Conservation (phyloP, 2,888 invertebrate genomes). For the Druceiella hillmani region DNA sequence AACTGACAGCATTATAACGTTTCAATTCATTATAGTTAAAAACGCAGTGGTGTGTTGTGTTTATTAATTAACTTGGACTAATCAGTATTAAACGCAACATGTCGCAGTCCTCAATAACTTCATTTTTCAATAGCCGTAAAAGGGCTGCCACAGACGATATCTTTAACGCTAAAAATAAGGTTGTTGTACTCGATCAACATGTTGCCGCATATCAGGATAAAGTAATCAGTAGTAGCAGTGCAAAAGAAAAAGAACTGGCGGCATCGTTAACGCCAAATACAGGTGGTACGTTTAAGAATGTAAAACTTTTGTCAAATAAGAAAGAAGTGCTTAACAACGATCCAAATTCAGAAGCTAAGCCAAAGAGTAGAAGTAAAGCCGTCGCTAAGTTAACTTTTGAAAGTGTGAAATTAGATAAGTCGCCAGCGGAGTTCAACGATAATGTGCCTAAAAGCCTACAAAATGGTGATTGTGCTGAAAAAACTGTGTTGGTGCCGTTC, state of each 20-base stretch:
- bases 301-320: conserved; percentile 15
- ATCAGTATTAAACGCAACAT: no score
- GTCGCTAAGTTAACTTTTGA: conserved; percentile 19
- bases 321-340: conserved; percentile 20
- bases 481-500: conserved; percentile 30
- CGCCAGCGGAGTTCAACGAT: no score
- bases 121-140: conserved; percentile 72
- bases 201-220: neutral
- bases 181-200: conserved; percentile 33
- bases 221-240: no score
- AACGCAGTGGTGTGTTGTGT: no score
- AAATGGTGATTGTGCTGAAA: conserved; percentile 10
- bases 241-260: no score
- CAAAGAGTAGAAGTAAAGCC: conserved; percentile 27
- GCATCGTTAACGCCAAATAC: neutral
- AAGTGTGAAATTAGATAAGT: neutral
- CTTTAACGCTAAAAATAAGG: conserved; percentile 50
- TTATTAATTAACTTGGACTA: no score
- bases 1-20: no score
- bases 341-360: conserved; percentile 31
- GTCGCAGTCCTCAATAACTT: conserved; percentile 73
- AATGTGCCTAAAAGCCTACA: no score
- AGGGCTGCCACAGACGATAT: conserved; percentile 65
- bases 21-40: no score
- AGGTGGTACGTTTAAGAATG: conserved; percentile 7